phyloP scores from a whole-genome alignment of 2,888 invertebrate genomes.

The Microplitis deprimator region DNA sequence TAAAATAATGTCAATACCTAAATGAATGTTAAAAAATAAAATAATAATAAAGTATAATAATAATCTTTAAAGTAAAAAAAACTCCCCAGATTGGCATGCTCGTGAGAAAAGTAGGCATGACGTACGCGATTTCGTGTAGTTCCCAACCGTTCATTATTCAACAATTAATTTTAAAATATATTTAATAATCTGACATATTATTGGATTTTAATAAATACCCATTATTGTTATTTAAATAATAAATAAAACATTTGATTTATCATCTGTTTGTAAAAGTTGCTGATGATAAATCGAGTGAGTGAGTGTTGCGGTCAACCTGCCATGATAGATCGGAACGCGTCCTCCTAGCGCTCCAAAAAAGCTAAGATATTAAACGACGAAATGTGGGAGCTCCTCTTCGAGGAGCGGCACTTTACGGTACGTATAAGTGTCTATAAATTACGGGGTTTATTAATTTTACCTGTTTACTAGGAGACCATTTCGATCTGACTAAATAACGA shows the following conservation, averaged over 20 bases:
- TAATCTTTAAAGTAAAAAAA: slow-evolving; percentile 35
- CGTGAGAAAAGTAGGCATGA: slow-evolving; percentile 49
- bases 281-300: slow-evolving; percentile 47
- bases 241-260: not conserved
- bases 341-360: slow-evolving; percentile 60
- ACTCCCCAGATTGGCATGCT: slow-evolving; percentile 49
- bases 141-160: slow-evolving; percentile 55
- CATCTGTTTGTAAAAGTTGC: not conserved
- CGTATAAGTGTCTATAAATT: slow-evolving; percentile 47
- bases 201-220: slow-evolving; percentile 8
- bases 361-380: slow-evolving; percentile 52
- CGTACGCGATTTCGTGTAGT: slow-evolving; percentile 61
- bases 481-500: not conserved
- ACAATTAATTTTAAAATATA: slow-evolving; percentile 33
- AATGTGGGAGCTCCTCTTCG: slow-evolving; percentile 62
- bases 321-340: slow-evolving; percentile 70
- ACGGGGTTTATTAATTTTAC: slow-evolving; percentile 20
- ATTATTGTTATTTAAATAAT: not conserved
- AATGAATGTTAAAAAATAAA: not conserved
- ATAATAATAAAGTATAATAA: not conserved
- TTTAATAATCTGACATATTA: not conserved
- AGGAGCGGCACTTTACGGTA: slow-evolving; percentile 63
- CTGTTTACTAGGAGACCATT: slow-evolving; percentile 2
- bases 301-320: slow-evolving; percentile 64
- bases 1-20: not conserved